A percentile compares a stretch with the other conserved stretches of the same genome.
phyloP scores from a whole-genome alignment of 2,888 invertebrate species.

The Boloria selene region DNA sequence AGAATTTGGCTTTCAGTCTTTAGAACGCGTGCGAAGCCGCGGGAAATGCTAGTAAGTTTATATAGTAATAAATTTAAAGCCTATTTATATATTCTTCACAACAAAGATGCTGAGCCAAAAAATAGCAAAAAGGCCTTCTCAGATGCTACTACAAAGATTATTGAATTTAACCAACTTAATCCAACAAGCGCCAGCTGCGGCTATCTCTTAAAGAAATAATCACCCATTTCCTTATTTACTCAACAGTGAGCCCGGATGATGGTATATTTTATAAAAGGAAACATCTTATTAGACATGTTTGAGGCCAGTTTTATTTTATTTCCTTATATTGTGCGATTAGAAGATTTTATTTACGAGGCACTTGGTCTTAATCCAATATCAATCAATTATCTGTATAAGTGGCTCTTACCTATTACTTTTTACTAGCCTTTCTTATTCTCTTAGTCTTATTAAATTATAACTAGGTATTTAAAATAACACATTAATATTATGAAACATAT shows the following conservation, averaged over 20 bases:
- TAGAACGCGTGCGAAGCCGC: too few species aligned
- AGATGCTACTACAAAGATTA: conserved; percentile 71
- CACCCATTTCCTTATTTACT: conserved; percentile 57
- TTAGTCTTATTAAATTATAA: too few species aligned
- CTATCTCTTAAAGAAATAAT: conserved; percentile 64
- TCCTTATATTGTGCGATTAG: conserved; percentile 44
- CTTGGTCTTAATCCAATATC: background rate
- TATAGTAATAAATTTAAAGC: too few species aligned
- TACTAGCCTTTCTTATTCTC: too few species aligned
- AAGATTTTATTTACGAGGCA: conserved; percentile 12
- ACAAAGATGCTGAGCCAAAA: conserved; percentile 44
- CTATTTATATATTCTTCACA: conserved; percentile 27
- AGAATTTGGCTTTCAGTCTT: too few species aligned
- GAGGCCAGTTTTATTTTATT: conserved; percentile 41
- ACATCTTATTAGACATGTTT: conserved; percentile 51
- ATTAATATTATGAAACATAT: too few species aligned
- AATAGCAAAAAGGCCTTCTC: conserved; percentile 60
- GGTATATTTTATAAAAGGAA: conserved; percentile 65
- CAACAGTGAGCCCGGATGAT: conserved; percentile 51
- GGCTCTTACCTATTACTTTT: too few species aligned
- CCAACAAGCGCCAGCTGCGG: conserved; percentile 68
- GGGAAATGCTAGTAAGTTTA: too few species aligned
- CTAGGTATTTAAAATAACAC: too few species aligned
- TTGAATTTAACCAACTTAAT: conserved; percentile 76
- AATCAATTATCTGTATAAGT: too few species aligned